These are phyloP conservation scores for Haemorhous mexicanus DNA, from an alignment of 2,113 vertebrate species.

Conservation along the genomic window DNA sequence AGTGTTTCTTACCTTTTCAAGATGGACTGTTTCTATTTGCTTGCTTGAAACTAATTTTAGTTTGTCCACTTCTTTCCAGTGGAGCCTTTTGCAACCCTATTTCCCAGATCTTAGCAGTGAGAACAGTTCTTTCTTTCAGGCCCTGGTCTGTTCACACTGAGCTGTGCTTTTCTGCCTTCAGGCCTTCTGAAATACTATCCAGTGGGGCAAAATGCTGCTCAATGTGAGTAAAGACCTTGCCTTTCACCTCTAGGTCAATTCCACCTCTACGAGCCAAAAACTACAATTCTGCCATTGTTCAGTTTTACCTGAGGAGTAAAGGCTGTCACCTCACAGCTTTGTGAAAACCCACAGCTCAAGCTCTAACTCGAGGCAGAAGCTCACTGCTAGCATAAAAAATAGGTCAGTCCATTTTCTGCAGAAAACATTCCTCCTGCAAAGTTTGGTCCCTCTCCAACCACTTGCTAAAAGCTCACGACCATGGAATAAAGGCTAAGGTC, in stretches of 20 bases:
- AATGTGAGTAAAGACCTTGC: background rate
- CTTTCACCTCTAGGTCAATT: constrained; percentile 25
- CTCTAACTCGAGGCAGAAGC: background rate
- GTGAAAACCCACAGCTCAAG: constrained; percentile 5
- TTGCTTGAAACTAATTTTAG: background rate
- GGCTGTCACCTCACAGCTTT: constrained; percentile 39
- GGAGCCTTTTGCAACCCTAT: background rate
- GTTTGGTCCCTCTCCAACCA: background rate
- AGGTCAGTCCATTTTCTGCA: constrained; percentile 44
- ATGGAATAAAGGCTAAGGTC: constrained; percentile 46
- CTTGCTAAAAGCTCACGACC: constrained; percentile 31
- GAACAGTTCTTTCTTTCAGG: background rate
- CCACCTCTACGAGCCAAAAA: background rate
- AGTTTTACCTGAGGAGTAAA: constrained; percentile 23
- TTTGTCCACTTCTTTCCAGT: background rate
- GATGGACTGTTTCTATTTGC: background rate
- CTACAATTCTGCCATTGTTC: constrained; percentile 6
- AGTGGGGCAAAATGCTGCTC: background rate
- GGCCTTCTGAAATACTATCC: constrained; percentile 1
- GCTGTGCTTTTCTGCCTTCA: background rate
- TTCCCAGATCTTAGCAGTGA: background rate
- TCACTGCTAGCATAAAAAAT: constrained; percentile 30
- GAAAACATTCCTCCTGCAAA: constrained; percentile 18
- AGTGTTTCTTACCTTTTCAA: background rate
- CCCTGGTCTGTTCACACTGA: background rate